phyloP scores from a whole-genome alignment of 2,797 vertebrate genomes.

The Threskiornis aethiopicus region DNA sequence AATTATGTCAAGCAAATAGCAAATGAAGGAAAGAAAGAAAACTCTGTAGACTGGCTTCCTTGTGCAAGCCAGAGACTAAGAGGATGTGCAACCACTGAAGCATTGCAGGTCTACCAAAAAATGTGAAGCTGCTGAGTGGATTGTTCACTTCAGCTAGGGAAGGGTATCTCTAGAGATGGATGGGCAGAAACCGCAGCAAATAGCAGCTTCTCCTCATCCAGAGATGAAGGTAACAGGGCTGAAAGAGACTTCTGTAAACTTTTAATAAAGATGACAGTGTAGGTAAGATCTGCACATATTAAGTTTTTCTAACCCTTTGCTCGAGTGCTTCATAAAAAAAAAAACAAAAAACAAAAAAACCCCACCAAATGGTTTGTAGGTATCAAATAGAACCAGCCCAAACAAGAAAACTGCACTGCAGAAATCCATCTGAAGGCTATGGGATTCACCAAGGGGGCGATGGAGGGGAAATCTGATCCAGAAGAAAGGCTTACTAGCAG shows the following conservation, averaged over 20 bases:
- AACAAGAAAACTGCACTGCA: not conserved
- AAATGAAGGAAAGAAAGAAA: not conserved
- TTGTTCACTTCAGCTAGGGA: not conserved
- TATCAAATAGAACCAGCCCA: not conserved
- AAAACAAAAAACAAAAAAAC: not conserved
- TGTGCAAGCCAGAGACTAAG: not conserved
- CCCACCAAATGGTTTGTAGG: fast-evolving
- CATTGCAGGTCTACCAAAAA: not conserved
- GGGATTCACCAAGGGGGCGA: not conserved
- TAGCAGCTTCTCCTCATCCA: not conserved
- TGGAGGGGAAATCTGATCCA: not conserved
- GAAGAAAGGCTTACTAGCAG: not conserved
- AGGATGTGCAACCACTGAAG: not conserved
- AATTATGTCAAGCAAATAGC: not conserved
- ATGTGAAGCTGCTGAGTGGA: not conserved
- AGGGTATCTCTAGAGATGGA: not conserved
- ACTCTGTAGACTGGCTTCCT: not conserved
- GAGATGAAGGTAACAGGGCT: not conserved
- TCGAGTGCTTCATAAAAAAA: not conserved
- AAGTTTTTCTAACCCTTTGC: not conserved
- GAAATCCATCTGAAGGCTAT: not conserved
- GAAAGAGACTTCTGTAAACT: not conserved
- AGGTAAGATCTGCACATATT: not conserved
- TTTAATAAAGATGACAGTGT: not conserved
- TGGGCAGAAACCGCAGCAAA: not conserved